Conservation (phyloP, 1,140 invertebrate genomes). For the Meteorus sp. region DNA sequence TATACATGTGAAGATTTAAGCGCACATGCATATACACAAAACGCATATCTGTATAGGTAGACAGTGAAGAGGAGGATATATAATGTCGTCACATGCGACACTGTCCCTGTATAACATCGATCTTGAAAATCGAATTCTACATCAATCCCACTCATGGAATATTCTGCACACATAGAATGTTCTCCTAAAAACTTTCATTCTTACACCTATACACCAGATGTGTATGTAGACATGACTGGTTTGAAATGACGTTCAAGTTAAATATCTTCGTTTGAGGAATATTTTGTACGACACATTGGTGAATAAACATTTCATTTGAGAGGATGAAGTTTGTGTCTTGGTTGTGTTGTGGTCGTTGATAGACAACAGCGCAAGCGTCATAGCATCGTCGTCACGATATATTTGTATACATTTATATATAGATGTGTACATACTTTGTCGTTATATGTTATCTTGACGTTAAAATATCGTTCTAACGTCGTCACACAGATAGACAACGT, state of each 20-base stretch:
- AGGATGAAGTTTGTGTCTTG: background rate
- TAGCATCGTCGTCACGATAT: too few species aligned
- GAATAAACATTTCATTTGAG: constrained; percentile 5
- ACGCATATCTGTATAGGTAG: too few species aligned
- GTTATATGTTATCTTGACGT: constrained; percentile 32
- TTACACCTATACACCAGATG: too few species aligned
- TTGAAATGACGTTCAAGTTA: too few species aligned
- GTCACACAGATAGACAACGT: constrained; percentile 7
- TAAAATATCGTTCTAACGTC: constrained; percentile 36
- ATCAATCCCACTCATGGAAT: constrained; percentile 8
- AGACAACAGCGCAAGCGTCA: too few species aligned
- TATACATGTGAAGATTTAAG: too few species aligned
- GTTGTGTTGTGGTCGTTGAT: background rate
- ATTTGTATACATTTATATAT: background rate
- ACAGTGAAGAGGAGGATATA: too few species aligned
- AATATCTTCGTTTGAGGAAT: too few species aligned
- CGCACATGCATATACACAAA: too few species aligned
- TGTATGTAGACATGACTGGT: too few species aligned
- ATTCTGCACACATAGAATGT: background rate
- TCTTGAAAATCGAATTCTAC: background rate
- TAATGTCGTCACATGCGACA: constrained; percentile 6
- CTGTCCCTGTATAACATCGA: constrained; percentile 5
- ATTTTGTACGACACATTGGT: too few species aligned
- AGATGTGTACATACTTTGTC: background rate
- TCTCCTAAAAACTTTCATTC: too few species aligned